Evolutionary conservation across 2,113 vertebrate species (phyloP).

Genomic region (Sisor rabdophorus): DNA sequence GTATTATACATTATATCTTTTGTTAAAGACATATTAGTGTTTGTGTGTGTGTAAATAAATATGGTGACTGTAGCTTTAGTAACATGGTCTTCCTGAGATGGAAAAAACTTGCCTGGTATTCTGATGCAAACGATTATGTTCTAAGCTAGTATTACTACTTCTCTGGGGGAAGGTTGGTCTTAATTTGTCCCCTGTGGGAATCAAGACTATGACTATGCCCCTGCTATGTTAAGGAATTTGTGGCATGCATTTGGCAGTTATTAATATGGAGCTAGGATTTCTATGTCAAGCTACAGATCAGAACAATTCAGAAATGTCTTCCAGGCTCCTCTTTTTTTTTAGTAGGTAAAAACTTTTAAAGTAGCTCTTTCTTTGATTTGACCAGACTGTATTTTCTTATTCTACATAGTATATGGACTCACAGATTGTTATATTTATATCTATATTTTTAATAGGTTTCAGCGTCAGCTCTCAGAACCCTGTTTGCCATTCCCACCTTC

Average conservation of each 20-base stretch:
- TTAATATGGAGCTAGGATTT: constrained; percentile 16
- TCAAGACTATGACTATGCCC: constrained; percentile 18
- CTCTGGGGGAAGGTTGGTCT: not conserved
- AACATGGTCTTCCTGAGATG: constrained; percentile 25
- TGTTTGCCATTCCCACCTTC: constrained; percentile 67
- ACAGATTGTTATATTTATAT: not conserved
- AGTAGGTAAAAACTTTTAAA: too few relatives aligned
- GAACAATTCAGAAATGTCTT: constrained; percentile 9
- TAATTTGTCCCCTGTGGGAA: constrained; percentile 53
- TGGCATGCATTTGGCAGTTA: constrained; percentile 38
- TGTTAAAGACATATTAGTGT: too few relatives aligned
- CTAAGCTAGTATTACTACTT: not conserved
- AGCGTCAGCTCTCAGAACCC: constrained; percentile 92
- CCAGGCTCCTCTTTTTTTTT: constrained; percentile 13
- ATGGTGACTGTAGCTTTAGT: constrained; percentile 16
- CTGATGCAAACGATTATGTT: not conserved
- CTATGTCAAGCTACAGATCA: not conserved
- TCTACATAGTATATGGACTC: constrained; percentile 24
- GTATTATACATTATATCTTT: too few relatives aligned
- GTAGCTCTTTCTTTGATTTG: constrained; percentile 13
- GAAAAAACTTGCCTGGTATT: constrained; percentile 6
- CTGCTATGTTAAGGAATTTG: constrained; percentile 31
- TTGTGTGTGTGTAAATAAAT: too few relatives aligned
- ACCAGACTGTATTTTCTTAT: constrained; percentile 23
- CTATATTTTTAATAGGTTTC: constrained; percentile 73